Conservation (phyloP, 2,888 invertebrate genomes). For the Rugalucina vietnamica region DNA sequence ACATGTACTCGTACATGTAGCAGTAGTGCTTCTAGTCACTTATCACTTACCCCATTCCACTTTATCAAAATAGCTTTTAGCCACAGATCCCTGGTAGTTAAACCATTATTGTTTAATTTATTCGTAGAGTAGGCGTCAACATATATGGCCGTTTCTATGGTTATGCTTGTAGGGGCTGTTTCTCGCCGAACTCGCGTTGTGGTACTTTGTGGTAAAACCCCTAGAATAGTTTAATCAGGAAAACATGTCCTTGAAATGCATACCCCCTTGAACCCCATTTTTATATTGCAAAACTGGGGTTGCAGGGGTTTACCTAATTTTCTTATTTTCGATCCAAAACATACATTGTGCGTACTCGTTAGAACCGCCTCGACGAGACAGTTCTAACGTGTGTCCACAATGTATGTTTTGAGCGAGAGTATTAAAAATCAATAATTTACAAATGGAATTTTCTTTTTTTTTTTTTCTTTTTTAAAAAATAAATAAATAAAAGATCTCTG, state of each 20-base stretch:
- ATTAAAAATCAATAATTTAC: too few species aligned
- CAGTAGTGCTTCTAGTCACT: too few species aligned
- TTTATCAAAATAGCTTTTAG: not conserved
- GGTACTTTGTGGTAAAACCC: not conserved
- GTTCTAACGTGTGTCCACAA: not conserved
- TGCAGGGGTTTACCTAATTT: too few species aligned
- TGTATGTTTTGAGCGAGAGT: too few species aligned
- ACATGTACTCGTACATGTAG: too few species aligned
- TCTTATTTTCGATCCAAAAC: too few species aligned
- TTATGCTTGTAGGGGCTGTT: not conserved
- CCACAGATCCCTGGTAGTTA: not conserved
- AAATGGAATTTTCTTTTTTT: too few species aligned
- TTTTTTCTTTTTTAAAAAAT: too few species aligned
- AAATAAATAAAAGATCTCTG: too few species aligned
- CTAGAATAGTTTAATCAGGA: not conserved
- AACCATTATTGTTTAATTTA: not conserved
- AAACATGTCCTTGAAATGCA: not conserved
- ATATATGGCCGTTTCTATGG: not conserved
- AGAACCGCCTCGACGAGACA: too few species aligned
- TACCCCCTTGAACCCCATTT: not conserved
- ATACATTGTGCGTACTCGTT: not conserved
- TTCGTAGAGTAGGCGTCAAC: not conserved
- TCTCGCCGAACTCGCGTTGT: not conserved
- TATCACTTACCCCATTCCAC: constrained; percentile 4
- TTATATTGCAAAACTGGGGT: too few species aligned